phyloP scores from a whole-genome alignment of 2,888 invertebrate species.

The Phorcus lineatus region DNA sequence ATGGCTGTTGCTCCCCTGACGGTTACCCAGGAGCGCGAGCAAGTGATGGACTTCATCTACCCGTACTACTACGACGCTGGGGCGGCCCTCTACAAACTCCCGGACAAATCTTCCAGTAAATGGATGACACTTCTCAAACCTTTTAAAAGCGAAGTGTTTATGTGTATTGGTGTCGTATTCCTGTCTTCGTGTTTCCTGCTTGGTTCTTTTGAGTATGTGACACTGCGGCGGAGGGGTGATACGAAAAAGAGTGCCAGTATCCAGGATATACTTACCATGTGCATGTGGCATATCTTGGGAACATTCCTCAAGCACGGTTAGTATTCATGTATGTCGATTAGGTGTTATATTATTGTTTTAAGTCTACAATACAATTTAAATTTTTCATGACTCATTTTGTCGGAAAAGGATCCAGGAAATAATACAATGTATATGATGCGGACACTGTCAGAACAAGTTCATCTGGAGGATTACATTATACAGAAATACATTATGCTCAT shows the following conservation, averaged over 20 bases:
- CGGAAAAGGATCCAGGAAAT: too few species aligned
- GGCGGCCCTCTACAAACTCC: constrained; percentile 52
- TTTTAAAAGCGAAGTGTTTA: constrained; percentile 41
- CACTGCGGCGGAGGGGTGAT: not conserved
- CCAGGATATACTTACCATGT: not conserved
- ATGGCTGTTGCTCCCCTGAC: constrained; percentile 88
- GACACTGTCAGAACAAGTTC: too few species aligned
- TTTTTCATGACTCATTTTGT: too few species aligned
- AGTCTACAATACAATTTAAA: too few species aligned
- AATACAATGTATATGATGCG: too few species aligned
- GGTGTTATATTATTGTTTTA: too few species aligned
- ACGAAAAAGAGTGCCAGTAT: too few species aligned
- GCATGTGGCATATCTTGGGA: not conserved
- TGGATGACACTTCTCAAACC: constrained; percentile 51
- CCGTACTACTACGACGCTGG: constrained; percentile 79
- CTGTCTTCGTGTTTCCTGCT: not conserved
- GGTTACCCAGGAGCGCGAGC: constrained; percentile 92
- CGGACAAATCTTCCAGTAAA: constrained; percentile 48
- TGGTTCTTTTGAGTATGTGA: not conserved
- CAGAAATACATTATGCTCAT: too few species aligned
- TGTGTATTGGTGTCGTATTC: not conserved
- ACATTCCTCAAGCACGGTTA: not conserved
- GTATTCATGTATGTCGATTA: not conserved
- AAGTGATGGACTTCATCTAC: constrained; percentile 91
- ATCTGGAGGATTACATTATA: too few species aligned